Percentiles rank a stretch among this genome's conserved stretches.
Evolutionary conservation across 2,113 vertebrate species (phyloP).

Genomic region (Percopsis transmontana): DNA sequence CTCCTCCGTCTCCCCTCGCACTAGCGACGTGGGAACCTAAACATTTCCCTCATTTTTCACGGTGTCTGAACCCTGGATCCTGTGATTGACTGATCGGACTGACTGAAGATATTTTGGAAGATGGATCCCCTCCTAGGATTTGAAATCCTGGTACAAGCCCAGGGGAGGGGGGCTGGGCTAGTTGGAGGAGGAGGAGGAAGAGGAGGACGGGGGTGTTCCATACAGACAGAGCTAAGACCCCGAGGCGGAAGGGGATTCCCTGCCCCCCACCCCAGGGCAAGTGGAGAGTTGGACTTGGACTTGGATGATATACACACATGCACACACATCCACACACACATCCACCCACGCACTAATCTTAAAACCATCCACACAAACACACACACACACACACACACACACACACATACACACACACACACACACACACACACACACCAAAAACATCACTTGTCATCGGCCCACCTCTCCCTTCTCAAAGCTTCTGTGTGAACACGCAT

Average conservation of each 20-base stretch:
- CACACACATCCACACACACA: slow-evolving; percentile 6
- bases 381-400: slow-evolving; percentile 26
- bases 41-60: slow-evolving; percentile 37
- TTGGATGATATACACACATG: too few species aligned
- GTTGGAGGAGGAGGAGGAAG: slow-evolving; percentile 2
- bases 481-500: slow-evolving; percentile 68
- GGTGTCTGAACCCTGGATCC: slow-evolving; percentile 38
- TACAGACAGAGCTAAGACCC: slow-evolving; percentile 61
- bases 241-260: slow-evolving; percentile 16
- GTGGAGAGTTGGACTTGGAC: slow-evolving; percentile 44
- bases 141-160: slow-evolving; percentile 45
- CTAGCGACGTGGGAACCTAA: slow-evolving; percentile 51
- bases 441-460: slow-evolving; percentile 70
- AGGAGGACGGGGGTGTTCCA: slow-evolving; percentile 24
- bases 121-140: slow-evolving; percentile 50
- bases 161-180: too few species aligned
- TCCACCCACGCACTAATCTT: too few species aligned
- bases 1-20: slow-evolving; percentile 23
- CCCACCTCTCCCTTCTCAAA: slow-evolving; percentile 70
- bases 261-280: slow-evolving; percentile 40
- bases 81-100: slow-evolving; percentile 55
- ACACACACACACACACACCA: slow-evolving; percentile 47
- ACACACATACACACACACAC: slow-evolving; percentile 27
- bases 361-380: slow-evolving; percentile 45
- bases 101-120: slow-evolving; percentile 72